phyloP scores from a whole-genome alignment of 2,797 vertebrate species.

The Petrocephalus sullivani region DNA sequence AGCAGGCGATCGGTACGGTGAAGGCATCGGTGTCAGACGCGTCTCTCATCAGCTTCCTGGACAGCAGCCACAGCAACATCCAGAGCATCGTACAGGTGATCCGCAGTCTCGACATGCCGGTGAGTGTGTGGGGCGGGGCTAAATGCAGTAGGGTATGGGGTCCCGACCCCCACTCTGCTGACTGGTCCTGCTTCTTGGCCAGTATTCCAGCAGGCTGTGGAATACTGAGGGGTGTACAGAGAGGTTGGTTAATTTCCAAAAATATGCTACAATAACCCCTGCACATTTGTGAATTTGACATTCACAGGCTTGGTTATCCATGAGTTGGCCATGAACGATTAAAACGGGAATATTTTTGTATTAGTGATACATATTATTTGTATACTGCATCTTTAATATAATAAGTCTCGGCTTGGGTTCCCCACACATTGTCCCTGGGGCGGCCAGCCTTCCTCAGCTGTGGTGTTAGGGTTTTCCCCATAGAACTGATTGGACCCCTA shows the following conservation, averaged over 20 bases:
- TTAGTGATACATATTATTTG: not conserved
- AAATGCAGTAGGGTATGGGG: not conserved
- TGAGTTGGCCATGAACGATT: not conserved
- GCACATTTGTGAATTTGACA: not conserved
- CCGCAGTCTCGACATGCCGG: constrained; percentile 28
- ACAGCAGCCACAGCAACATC: constrained; percentile 31
- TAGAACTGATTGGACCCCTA: not conserved
- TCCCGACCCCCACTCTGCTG: not conserved
- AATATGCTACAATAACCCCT: not conserved
- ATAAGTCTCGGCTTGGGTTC: not conserved
- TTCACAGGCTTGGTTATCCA: not conserved
- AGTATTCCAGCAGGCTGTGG: not conserved
- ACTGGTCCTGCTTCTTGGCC: not conserved
- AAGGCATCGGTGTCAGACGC: constrained; percentile 21
- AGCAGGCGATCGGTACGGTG: constrained; percentile 20
- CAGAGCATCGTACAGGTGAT: constrained; percentile 27
- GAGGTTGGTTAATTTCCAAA: not conserved
- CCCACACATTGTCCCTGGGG: not conserved
- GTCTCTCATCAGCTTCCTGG: constrained; percentile 16
- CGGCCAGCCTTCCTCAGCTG: not conserved
- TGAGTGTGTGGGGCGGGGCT: not conserved
- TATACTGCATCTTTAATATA: not conserved
- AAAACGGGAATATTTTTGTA: not conserved
- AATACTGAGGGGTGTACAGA: not conserved
- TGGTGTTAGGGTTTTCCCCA: no score